Evolutionary conservation across 1,140 invertebrate genomes (phyloP), one percentile per base, ranked within the genome.

Genomic region (Nilaparvata lugens): DNA sequence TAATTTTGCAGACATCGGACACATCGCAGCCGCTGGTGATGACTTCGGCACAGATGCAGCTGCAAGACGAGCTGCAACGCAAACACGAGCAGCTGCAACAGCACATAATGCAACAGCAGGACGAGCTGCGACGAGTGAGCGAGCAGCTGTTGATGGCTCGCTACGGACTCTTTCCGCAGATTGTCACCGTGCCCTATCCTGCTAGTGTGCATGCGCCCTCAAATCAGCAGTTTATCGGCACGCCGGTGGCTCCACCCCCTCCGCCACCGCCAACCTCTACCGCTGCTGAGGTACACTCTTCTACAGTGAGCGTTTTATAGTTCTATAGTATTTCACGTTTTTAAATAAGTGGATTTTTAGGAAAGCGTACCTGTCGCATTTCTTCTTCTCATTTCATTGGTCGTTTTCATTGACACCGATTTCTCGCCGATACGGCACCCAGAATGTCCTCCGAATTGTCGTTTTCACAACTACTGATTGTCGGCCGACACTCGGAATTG

Each of bases 21-120:
- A n/a, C n/a, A n/a, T 13, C 21, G 28, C 62, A 60, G 43, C 58
- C 62, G 13, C n/a, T 63, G 43, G 52, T 64, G n/a, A 61, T 64
- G 58, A 61, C 43, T 13, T 31, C 58, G 14, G 43, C 42, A 14
- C 58, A 61, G 52, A 42, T 59, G 53, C 25, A 73, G 24, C 64
- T 76, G 16, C 83, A 87, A 72, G 86, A 85, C 67, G 86, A 90
- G 71, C 71, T 93, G 66, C 86, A 91, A 70, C 79, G 84, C 2
- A 92, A 92, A 65, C 90, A 93, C 65, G 88, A 89, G 64, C 84
- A 92, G 70, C 74, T 93, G 28, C 88, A 93, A 65, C 85, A 89
- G 67, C 78, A 90, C 64, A 93, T 93, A 59, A 81, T 88, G 24
- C 83, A 89, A 66, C 90, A 93, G 67, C 89, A 93, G 68, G 89